These are phyloP conservation scores for Samia ricini DNA, from an alignment of 1,140 invertebrate genomes.

Conservation along the genomic window DNA sequence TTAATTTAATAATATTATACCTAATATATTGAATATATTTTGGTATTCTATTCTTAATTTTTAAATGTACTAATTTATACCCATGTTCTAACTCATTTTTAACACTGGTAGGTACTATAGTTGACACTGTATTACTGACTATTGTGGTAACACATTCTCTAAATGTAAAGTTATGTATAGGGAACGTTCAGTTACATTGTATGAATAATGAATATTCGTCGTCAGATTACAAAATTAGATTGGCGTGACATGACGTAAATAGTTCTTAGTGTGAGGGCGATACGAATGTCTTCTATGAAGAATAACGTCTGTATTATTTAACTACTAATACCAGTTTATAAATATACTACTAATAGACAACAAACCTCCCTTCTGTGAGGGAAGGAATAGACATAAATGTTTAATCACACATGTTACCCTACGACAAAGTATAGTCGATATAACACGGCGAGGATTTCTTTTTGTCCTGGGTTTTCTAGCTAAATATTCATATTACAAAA, in stretches of 20 bases:
- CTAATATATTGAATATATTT: too few species aligned
- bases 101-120: too few species aligned
- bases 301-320: background rate
- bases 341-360: background rate
- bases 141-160: background rate
- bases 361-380: background rate
- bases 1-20: too few species aligned
- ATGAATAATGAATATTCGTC: background rate
- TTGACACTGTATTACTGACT: too few species aligned
- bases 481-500: too few species aligned
- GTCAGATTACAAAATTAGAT: background rate
- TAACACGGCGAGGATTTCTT: too few species aligned
- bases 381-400: background rate
- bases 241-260: background rate
- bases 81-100: too few species aligned
- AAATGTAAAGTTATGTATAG: background rate
- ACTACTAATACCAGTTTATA: background rate
- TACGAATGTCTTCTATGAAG: background rate
- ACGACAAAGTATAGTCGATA: background rate
- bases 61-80: too few species aligned
- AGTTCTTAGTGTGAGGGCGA: background rate
- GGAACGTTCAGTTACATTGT: background rate
- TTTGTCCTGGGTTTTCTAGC: too few species aligned
- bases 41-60: too few species aligned
- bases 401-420: background rate